A percentile compares a stretch with the other conserved stretches of the same genome.
These are phyloP conservation scores for Euwallacea fornicatus DNA, from an alignment of 1,140 invertebrate genomes.

Conservation along the genomic window DNA sequence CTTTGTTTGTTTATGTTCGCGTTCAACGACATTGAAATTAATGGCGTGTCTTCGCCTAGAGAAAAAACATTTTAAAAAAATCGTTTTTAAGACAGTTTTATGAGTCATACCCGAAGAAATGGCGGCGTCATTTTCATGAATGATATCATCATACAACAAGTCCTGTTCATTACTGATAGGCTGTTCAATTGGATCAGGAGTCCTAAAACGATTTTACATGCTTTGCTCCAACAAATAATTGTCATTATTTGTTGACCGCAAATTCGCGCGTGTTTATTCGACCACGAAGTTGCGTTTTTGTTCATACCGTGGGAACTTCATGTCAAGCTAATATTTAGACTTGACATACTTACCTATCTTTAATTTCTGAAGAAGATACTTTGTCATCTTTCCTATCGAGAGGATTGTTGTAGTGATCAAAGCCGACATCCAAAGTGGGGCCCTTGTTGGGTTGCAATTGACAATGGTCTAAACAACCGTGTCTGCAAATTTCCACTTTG, in stretches of 20 bases:
- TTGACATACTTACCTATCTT: slow-evolving; percentile 24
- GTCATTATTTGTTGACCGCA: neutral
- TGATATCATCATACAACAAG: slow-evolving; percentile 65
- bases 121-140: slow-evolving; percentile 53
- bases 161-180: slow-evolving; percentile 41
- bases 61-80: neutral
- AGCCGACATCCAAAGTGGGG: slow-evolving; percentile 43
- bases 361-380: slow-evolving; percentile 30
- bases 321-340: neutral
- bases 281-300: neutral
- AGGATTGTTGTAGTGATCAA: slow-evolving; percentile 47
- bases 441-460: slow-evolving; percentile 60
- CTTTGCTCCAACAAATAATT: slow-evolving; percentile 1
- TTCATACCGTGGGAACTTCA: neutral
- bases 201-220: slow-evolving; percentile 13
- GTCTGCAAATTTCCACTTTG: slow-evolving; percentile 85
- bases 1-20: slow-evolving; percentile 30
- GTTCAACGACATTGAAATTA: slow-evolving; percentile 33
- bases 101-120: slow-evolving; percentile 22
- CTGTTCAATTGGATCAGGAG: slow-evolving; percentile 36
- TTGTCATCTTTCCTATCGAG: slow-evolving; percentile 63
- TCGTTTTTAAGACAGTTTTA: no score
- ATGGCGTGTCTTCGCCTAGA: slow-evolving; percentile 24
- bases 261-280: neutral
- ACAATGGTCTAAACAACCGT: slow-evolving; percentile 88